Percentiles rank a stretch among this genome's conserved stretches.
Conservation (phyloP, 1,140 invertebrate species). For the Zaprionus camerounensis region DNA sequence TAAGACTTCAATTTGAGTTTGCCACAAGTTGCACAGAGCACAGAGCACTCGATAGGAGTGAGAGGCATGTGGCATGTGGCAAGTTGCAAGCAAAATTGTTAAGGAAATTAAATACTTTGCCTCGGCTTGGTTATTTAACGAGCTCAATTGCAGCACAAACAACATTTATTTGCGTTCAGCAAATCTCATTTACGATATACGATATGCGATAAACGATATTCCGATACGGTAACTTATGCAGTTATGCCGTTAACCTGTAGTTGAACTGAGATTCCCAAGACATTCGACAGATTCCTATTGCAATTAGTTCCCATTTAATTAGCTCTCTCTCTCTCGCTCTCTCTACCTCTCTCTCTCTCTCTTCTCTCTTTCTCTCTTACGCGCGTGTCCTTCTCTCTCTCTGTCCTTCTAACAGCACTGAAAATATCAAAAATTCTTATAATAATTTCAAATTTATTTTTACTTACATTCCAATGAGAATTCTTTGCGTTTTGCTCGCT, state of each 20-base stretch:
- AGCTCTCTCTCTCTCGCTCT: too few relatives aligned
- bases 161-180: slow-evolving; percentile 11
- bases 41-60: background rate
- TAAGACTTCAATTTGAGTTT: slow-evolving; percentile 43
- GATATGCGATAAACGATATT: background rate
- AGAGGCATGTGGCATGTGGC: background rate
- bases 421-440: too few relatives aligned
- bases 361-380: too few relatives aligned
- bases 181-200: background rate
- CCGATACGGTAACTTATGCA: background rate
- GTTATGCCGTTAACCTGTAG: background rate
- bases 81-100: slow-evolving; percentile 15
- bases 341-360: too few relatives aligned
- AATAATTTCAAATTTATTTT: too few relatives aligned
- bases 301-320: background rate
- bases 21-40: slow-evolving; percentile 11
- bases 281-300: background rate
- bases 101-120: slow-evolving; percentile 31
- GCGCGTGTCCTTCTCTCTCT: too few relatives aligned
- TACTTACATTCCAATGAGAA: too few relatives aligned
- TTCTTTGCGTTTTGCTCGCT: too few relatives aligned
- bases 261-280: background rate
- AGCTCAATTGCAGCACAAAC: slow-evolving; percentile 27
- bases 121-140: slow-evolving; percentile 13
- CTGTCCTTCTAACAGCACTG: too few relatives aligned